phyloP scores from a whole-genome alignment of 2,113 vertebrate species.

The Colinus virginianus region DNA sequence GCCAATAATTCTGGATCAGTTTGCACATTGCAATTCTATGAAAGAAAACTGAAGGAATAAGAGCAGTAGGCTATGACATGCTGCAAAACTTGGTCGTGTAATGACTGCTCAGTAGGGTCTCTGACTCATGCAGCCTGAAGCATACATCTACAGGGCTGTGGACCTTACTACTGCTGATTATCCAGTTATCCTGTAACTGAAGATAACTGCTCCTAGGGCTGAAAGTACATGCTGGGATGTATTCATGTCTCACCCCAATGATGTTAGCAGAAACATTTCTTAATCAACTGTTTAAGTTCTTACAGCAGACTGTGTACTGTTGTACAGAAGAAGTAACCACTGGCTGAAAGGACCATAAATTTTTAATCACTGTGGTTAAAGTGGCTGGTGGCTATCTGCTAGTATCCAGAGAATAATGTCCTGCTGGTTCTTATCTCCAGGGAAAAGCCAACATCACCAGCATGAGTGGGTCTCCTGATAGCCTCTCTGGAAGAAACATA shows the following conservation, averaged over 20 bases:
- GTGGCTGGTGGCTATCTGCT: background rate
- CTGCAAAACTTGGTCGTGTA: background rate
- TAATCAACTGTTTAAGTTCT: background rate
- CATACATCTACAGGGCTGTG: background rate
- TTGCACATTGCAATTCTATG: background rate
- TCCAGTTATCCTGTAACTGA: background rate
- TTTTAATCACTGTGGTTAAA: background rate
- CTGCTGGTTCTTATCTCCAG: background rate
- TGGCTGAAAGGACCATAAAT: background rate
- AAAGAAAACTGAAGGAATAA: background rate
- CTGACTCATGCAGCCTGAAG: background rate
- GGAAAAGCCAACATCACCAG: background rate
- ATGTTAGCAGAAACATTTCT: background rate
- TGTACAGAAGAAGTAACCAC: background rate
- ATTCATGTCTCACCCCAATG: background rate
- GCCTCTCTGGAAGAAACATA: background rate
- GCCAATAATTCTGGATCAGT: background rate
- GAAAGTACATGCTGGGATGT: background rate
- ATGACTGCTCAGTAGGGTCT: background rate
- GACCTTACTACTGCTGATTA: background rate
- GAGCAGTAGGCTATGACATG: background rate
- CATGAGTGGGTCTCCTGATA: background rate
- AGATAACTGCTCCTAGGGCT: background rate
- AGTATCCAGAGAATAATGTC: background rate
- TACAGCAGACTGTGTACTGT: background rate